Percentiles rank a stretch among this genome's conserved stretches.
phyloP scores from a whole-genome alignment of 1,140 invertebrate species.

The Copidosoma floridanum region DNA sequence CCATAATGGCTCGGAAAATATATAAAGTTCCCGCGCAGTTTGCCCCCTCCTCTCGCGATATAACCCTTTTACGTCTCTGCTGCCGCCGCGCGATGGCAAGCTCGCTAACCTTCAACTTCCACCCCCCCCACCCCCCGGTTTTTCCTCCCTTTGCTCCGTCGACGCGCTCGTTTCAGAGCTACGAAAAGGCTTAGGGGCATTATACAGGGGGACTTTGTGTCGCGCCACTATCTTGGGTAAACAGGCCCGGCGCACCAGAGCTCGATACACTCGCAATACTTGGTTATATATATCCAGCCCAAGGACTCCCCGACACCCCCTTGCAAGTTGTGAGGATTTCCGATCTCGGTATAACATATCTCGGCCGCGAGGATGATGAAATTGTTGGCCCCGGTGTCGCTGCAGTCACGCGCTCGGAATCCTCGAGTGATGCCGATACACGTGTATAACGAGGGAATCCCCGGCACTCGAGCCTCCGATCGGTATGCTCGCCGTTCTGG shows the following conservation, averaged over 20 bases:
- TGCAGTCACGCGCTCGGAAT: too few relatives aligned
- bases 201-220: neutral
- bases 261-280: too few relatives aligned
- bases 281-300: too few relatives aligned
- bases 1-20: slow-evolving; percentile 55
- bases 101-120: slow-evolving; percentile 28
- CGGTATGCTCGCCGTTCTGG: too few relatives aligned
- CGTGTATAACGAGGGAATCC: too few relatives aligned
- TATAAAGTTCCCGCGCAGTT: slow-evolving; percentile 50
- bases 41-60: neutral
- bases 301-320: too few relatives aligned
- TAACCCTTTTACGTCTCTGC: slow-evolving; percentile 31
- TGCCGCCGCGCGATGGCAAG: slow-evolving; percentile 16
- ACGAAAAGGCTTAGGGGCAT: neutral
- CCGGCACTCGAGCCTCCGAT: too few relatives aligned
- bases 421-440: too few relatives aligned
- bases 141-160: neutral
- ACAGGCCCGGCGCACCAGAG: slow-evolving; percentile 52
- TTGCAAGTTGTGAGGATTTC: too few relatives aligned
- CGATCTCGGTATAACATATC: too few relatives aligned
- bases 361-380: too few relatives aligned
- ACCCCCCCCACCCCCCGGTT: slow-evolving; percentile 12
- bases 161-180: neutral
- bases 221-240: slow-evolving; percentile 53
- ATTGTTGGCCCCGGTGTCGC: too few relatives aligned